Evolutionary conservation across 1,140 invertebrate genomes (phyloP), one percentile per base, ranked within the genome.

Genomic region (Drosophila orena): DNA sequence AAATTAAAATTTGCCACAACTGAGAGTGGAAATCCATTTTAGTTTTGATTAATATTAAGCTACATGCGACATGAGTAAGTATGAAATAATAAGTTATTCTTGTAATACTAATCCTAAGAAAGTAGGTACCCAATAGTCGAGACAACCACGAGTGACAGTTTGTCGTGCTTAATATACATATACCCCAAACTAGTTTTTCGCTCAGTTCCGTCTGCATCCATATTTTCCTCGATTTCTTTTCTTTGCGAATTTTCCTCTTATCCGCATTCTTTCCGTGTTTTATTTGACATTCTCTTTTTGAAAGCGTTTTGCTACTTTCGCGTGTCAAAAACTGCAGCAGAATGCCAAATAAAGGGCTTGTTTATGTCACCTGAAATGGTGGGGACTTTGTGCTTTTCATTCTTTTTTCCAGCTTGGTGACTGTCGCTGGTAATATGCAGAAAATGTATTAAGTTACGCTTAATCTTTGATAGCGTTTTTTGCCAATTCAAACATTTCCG

Each of bases 271-370:
- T 47, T 42, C 12, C 35, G 14, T 11, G 42, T n/a, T 54, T 50
- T 35, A 55, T 54, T 47, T 46, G 59, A 50, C 71, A 65, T 37
- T 56, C 61, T 47, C 37, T 59, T 58, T 66, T 53, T 54, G 37
- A 22, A 73, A 75, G 62, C 78, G 60, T 71, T 80, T 69, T 57
- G 60, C 69, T 56, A 60, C 46, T 62, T 57, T 88, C 73, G 83
- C 83, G 84, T 88, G 83, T 77, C 79, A 76, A 47, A 88, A 79
- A 84, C 79, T 89, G 83, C 83, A 83, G 66, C 76, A 64, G 57
- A 86, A 78, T 79, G 84, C 62, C 83, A 83, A 78, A 89, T 88
- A 89, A 89, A 88, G 57, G 72, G 84, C 84, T 88, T 84, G 84
- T 88, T 88, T 84, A 79, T 89, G 84, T 88, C 83, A 88, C 84